These are phyloP conservation scores for Mormyrus proboscirostris DNA, from an alignment of 2,797 vertebrate species.

Conservation along the genomic window DNA sequence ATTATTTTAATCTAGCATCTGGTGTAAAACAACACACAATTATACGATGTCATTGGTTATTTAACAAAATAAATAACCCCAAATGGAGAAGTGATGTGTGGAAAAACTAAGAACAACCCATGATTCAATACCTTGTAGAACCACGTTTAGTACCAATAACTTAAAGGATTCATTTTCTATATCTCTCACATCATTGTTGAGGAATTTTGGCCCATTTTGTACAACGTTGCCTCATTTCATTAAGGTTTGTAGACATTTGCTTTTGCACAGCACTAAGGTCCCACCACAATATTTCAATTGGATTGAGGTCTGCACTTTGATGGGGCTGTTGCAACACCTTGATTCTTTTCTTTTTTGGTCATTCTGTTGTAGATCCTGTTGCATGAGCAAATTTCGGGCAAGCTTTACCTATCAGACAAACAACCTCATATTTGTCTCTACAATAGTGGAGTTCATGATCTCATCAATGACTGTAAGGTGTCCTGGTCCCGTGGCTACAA, in stretches of 20 bases:
- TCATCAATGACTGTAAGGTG: too few species aligned
- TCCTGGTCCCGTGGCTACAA: too few species aligned
- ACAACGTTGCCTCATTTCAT: background rate
- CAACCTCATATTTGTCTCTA: too few species aligned
- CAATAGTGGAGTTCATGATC: too few species aligned
- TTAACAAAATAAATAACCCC: background rate
- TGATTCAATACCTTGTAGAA: background rate
- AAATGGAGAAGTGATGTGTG: background rate
- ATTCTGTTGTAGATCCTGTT: background rate
- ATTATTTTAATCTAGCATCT: background rate
- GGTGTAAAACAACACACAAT: background rate
- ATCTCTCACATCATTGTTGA: background rate
- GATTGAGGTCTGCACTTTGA: background rate
- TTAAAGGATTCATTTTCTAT: background rate
- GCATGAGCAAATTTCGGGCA: background rate
- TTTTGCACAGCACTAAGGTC: background rate
- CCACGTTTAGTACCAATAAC: background rate
- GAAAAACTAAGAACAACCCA: too few species aligned
- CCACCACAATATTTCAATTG: background rate
- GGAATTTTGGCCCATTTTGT: background rate
- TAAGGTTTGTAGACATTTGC: background rate
- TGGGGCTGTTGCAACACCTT: background rate
- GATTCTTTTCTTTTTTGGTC: background rate
- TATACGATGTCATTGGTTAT: background rate
- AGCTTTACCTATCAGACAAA: too few species aligned